Base-by-base conservation (phyloP, 2,888 invertebrate genomes). In the Chaitophorus viminalis region DNA sequence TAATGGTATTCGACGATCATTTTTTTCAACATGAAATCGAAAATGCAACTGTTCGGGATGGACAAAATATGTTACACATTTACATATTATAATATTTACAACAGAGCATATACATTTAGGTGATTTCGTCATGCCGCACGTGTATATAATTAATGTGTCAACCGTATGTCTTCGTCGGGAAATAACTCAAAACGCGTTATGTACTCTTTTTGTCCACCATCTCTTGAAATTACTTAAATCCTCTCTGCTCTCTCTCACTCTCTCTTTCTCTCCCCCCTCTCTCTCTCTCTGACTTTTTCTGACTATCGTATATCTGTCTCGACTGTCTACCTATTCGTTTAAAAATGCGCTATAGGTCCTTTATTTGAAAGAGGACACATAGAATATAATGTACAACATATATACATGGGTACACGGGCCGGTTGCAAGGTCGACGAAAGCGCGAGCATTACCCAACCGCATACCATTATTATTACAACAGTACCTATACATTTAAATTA, bases 371-470 rank as follows among this genome's bases (percentile, higher is more conserved):
- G 68, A 29, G 52, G 72, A 33, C 21, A 21, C 46, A 3, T 14
- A 11, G 46, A 14, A 70, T 46, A 46, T 29, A 46, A 3, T 25
- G 65, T 11, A 25, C 18, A 25, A 4, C 25, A 11, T 70, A 77
- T 4, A 46, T 21, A 17, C 14, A 52, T 77, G 31, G 8, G 4
- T 21, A 21, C n/a, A 9, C n/a, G 65, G 4, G 54, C 60, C 60
- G 60, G 21, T 18, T 33, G 72, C 86, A 87, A 87, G 86, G 86
- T 60, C 86, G 86, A 87, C 86, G 86, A 87, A 87, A 87, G 86
- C 86, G 86, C 86, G 79, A 81, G 18, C 85, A 78, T 86, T 86
- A 79, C 79, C 29, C 36, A 79, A 86, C 54, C 46, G n/a, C 33
- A 14, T 60, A 60, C 4, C 60, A 60, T n/a, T n/a, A n/a, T n/a